Evolutionary conservation across 2,797 vertebrate genomes (phyloP).

Genomic region (Stomatorhinus walkeri): DNA sequence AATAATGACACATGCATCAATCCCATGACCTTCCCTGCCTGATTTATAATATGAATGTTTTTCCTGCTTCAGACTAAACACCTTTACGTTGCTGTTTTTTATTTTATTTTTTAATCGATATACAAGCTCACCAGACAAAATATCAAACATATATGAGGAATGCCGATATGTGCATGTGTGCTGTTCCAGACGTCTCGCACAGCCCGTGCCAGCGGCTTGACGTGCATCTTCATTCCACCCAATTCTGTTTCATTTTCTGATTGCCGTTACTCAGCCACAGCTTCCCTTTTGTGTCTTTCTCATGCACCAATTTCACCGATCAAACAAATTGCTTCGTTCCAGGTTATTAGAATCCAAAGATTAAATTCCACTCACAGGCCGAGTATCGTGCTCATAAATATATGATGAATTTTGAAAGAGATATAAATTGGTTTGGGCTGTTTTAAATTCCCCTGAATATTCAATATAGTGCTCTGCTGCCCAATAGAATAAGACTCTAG

Average conservation of each 20-base stretch:
- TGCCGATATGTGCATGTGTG: neutral
- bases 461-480: neutral
- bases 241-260: neutral
- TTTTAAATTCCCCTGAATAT: neutral
- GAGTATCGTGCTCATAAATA: neutral
- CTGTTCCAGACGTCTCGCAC: neutral
- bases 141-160: neutral
- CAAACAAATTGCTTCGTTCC: neutral
- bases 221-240: neutral
- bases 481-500: neutral
- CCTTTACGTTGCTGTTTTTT: neutral
- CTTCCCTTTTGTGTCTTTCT: neutral
- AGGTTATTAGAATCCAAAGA: neutral
- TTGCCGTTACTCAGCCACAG: neutral
- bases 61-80: neutral
- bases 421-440: conserved; percentile 8
- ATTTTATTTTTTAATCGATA: neutral
- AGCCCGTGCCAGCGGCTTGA: neutral
- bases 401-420: neutral
- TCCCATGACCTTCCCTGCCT: neutral
- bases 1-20: neutral
- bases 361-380: neutral
- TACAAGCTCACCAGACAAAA: neutral
- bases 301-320: neutral
- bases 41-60: neutral